Evolutionary conservation across 2,797 vertebrate species (phyloP).

Genomic region (Pangasius krempfi): DNA sequence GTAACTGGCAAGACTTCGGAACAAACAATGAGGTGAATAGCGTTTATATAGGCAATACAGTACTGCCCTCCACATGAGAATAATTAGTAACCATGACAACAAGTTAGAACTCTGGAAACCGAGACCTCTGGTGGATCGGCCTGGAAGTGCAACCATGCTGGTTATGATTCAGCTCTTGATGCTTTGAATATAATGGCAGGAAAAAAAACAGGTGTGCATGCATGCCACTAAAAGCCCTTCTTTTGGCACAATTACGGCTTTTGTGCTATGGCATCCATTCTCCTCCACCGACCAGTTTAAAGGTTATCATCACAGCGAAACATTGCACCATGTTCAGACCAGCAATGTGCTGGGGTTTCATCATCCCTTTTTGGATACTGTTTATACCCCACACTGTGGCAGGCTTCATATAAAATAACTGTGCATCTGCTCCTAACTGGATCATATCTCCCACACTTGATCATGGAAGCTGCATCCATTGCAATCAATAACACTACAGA

Average conservation of each 20-base stretch:
- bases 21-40: not conserved
- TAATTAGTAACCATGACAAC: constrained; percentile 26
- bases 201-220: constrained; percentile 19
- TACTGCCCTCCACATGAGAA: constrained; percentile 14
- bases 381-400: constrained; percentile 25
- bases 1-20: constrained; percentile 4
- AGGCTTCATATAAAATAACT: constrained; percentile 52
- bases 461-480: constrained; percentile 64
- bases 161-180: constrained; percentile 69
- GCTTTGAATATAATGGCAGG: constrained; percentile 56
- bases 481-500: constrained; percentile 70
- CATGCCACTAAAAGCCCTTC: constrained; percentile 28
- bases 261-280: constrained; percentile 18
- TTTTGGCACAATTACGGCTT: constrained; percentile 48
- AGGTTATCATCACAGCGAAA: constrained; percentile 38
- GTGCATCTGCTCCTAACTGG: constrained; percentile 48
- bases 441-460: constrained; percentile 70
- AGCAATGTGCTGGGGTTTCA: not conserved
- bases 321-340: constrained; percentile 16
- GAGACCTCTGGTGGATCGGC: constrained; percentile 58
- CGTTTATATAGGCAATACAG: not conserved
- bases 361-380: constrained; percentile 30
- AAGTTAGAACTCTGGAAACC: constrained; percentile 14
- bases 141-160: constrained; percentile 65
- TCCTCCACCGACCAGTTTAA: constrained; percentile 41